These are phyloP conservation scores for Magallana gigas DNA, from an alignment of 1,140 invertebrate genomes.

Conservation along the genomic window DNA sequence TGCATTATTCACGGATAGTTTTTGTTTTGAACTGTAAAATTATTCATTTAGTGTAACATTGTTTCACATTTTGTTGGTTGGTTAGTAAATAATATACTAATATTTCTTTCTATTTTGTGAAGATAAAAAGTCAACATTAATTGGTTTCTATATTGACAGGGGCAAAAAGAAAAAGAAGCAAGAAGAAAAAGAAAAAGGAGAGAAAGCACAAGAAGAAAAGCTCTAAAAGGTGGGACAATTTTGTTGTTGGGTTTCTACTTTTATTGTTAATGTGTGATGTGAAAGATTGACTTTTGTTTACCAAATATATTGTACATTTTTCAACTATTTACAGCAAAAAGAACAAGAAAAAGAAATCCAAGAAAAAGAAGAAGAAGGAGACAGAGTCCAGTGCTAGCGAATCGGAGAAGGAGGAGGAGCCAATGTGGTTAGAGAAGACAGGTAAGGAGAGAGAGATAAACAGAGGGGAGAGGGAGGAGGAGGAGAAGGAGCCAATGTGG, in stretches of 20 bases:
- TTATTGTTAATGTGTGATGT: not conserved
- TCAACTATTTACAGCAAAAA: slow-evolving; percentile 66
- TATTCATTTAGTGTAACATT: too few relatives aligned
- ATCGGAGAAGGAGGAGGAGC: slow-evolving; percentile 54
- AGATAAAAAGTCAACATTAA: too few relatives aligned
- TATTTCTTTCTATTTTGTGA: too few relatives aligned
- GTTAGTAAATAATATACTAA: too few relatives aligned
- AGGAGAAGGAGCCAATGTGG: too few relatives aligned
- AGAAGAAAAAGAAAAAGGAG: slow-evolving; percentile 31
- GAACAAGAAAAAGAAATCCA: slow-evolving; percentile 65
- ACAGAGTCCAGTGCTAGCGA: slow-evolving; percentile 49
- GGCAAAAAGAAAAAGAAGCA: not conserved
- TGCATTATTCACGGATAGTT: too few relatives aligned
- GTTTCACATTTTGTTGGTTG: too few relatives aligned
- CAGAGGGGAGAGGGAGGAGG: too few relatives aligned
- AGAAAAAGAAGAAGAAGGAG: slow-evolving; percentile 66
- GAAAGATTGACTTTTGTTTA: not conserved
- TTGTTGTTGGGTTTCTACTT: too few relatives aligned
- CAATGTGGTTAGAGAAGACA: slow-evolving; percentile 65
- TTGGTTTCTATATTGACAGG: not conserved
- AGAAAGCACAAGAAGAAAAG: slow-evolving; percentile 28
- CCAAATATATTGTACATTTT: slow-evolving; percentile 31
- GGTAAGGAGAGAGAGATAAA: slow-evolving; percentile 34
- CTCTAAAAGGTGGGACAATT: not conserved
- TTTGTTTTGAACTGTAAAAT: too few relatives aligned